Base-by-base conservation (phyloP, 37 sponge, comb jelly and placozoan genomes). In the Bolinopsis microptera region DNA sequence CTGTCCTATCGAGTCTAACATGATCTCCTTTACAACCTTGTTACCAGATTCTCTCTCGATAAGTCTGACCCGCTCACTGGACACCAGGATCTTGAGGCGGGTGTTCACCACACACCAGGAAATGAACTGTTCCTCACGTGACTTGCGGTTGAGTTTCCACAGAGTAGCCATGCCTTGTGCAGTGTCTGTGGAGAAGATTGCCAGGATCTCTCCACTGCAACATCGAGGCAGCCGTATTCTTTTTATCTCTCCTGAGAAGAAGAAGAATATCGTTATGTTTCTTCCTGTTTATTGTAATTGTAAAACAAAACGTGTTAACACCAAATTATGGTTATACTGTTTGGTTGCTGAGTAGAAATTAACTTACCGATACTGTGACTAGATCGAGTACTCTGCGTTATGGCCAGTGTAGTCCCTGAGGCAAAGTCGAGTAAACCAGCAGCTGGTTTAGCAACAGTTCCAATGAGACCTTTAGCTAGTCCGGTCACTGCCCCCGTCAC, bases 391-490 rank as follows among this genome's bases (percentile, higher is more conserved):
- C 93, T 96, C 92, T 95, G 96, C 5, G 97, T 82, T 8, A 98
- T 34, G n/a, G 97, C 97, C 24, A 97, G 97, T 21, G 96, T 94
- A 18, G 99, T 95, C 22, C 96, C 95, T 5, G 97, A 95, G 38
- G 97, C 99, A 26, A 98, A 93, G 93, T 97, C 97, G 26, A 98
- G 82, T 1, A 97, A 39, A 18, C 99, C 99, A 35, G 95, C 97
- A n/a, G 96, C 95, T 0, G 99, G 99, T 80, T 98, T 98, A 69
- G 99, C 95, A 24, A 98, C 76, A 21, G 99, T 97, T 0, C 99
- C 96, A 0, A 96, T 94, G 16, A 97, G 93, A 33, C 99, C 99
- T 72, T 97, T 98, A 9, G 94, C 95, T n/a, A 98, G 35, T 35
- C 99, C 99, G 34, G 94, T 74, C 3, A 97, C n/a, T n/a, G 96